Base-by-base conservation (phyloP, 1,140 invertebrate genomes). In the Oedothorax gibbosus region DNA sequence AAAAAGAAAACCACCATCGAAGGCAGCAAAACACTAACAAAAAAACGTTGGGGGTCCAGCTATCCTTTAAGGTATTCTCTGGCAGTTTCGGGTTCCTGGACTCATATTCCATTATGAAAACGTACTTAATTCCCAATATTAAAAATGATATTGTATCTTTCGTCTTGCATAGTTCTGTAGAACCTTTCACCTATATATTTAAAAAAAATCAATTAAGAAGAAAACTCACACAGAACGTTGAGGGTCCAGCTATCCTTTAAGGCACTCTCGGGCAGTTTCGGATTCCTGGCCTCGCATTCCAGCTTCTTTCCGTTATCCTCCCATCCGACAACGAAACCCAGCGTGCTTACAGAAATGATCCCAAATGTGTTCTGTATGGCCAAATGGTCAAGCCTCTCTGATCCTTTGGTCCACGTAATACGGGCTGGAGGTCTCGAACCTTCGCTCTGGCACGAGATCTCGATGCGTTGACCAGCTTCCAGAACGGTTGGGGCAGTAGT, bases 241-340 rank as follows among this genome's bases (percentile, higher is more conserved):
- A 88, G 79, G 14, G 14, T 64, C 64, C 85, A 79, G 21, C 71
- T 81, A 35, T 88, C 87, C 20, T 87, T 75, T 65, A 88, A 71
- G 77, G 86, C 87, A 80, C 81, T 86, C 35, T 86, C 82, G 50
- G 86, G 85, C 60, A 87, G 83, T 18, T 85, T 62, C 88, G 94
- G 93, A 90, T 97, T 97, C 89, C 96, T 94, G 11, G 95, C 94
- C 83, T 94, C 92, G 89, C 96, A 97, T 5, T 94, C 93, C 86
- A 97, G 90, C 89, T 93, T 94, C 88, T 94, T 95, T n/a, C 95
- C 95, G 71, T 95, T 93, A 91, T 97, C 95, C 54, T 93, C 92
- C 90, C 95, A 95, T 60, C 92, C 91, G 92, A 72, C 95, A 83
- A 93, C 87, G 60, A 88, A 88, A 54, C 86, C 81, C 2, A 88